Conservation (phyloP, 2,113 vertebrate species). For the Spea bombifrons region DNA sequence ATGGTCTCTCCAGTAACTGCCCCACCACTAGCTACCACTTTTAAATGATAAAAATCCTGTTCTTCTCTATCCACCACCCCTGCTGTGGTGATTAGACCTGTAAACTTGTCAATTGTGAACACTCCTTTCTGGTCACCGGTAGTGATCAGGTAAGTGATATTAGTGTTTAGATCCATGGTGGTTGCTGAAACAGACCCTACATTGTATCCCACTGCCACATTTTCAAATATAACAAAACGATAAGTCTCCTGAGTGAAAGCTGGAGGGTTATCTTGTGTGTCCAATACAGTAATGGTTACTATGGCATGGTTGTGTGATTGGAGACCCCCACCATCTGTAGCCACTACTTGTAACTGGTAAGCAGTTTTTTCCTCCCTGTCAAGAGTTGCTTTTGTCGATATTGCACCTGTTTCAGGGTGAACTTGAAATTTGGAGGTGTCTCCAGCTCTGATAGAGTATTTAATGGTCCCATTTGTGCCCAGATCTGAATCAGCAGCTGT, state of each 20-base stretch:
- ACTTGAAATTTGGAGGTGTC: conserved; percentile 86
- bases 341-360: conserved; percentile 87
- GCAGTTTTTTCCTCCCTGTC: conserved; percentile 92
- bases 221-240: conserved; percentile 97
- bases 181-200: conserved; percentile 90
- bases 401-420: conserved; percentile 78
- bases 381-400: conserved; percentile 82
- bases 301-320: conserved; percentile 84
- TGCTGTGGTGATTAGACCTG: conserved; percentile 81
- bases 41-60: conserved; percentile 87
- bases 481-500: conserved; percentile 88
- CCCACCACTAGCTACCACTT: conserved; percentile 86
- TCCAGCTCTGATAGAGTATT: conserved; percentile 85
- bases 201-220: conserved; percentile 75
- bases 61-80: conserved; percentile 90
- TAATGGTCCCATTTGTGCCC: conserved; percentile 86
- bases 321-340: conserved; percentile 83
- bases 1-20: conserved; percentile 82
- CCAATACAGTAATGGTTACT: conserved; percentile 90
- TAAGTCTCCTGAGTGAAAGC: conserved; percentile 84
- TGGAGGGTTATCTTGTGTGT: conserved; percentile 93
- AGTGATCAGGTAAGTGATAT: conserved; percentile 92
- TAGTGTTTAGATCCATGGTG: conserved; percentile 87
- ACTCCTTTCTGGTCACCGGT: conserved; percentile 87
- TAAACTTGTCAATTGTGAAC: conserved; percentile 75